Conservation (phyloP, 2,797 vertebrate species). For the Brachymystax lenok region DNA sequence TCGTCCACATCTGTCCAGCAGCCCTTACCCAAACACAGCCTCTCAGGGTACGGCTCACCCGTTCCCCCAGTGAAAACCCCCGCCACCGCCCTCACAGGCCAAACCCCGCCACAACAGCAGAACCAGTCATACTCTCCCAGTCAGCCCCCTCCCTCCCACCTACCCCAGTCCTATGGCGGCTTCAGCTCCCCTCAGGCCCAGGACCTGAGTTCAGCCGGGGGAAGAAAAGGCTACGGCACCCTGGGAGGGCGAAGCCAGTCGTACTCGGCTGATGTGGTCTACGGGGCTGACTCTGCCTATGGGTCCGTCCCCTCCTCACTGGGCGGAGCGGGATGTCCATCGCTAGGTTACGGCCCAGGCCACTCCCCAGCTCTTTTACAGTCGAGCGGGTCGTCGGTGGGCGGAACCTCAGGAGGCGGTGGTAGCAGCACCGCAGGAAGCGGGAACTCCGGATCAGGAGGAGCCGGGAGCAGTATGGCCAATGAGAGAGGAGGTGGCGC, state of each 20-base stretch:
- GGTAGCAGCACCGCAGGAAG: slow-evolving; percentile 70
- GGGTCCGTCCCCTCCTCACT: slow-evolving; percentile 79
- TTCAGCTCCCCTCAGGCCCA: slow-evolving; percentile 91
- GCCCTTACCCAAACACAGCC: slow-evolving; percentile 76
- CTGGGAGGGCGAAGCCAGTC: slow-evolving; percentile 75
- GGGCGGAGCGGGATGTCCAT: slow-evolving; percentile 87
- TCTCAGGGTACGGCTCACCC: slow-evolving; percentile 81
- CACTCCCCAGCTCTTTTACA: slow-evolving; percentile 90
- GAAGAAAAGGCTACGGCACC: slow-evolving; percentile 77
- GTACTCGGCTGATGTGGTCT: slow-evolving; percentile 76
- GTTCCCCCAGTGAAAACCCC: slow-evolving; percentile 86
- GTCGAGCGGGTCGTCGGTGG: slow-evolving; percentile 78
- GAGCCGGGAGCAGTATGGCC: slow-evolving; percentile 66
- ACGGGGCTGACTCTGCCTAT: slow-evolving; percentile 79
- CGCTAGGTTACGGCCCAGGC: slow-evolving; percentile 87
- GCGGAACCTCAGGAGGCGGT: slow-evolving; percentile 75
- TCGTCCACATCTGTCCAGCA: slow-evolving; percentile 72
- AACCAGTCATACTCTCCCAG: slow-evolving; percentile 81
- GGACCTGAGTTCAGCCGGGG: slow-evolving; percentile 81
- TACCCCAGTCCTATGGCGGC: slow-evolving; percentile 81
- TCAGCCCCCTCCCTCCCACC: slow-evolving; percentile 77
- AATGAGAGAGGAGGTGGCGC: slow-evolving; percentile 65
- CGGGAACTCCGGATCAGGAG: slow-evolving; percentile 69
- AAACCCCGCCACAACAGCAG: slow-evolving; percentile 78
- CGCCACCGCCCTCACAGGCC: slow-evolving; percentile 73